Conservation (phyloP, 1,140 invertebrate species). For the Hylaeus anthracinus region DNA sequence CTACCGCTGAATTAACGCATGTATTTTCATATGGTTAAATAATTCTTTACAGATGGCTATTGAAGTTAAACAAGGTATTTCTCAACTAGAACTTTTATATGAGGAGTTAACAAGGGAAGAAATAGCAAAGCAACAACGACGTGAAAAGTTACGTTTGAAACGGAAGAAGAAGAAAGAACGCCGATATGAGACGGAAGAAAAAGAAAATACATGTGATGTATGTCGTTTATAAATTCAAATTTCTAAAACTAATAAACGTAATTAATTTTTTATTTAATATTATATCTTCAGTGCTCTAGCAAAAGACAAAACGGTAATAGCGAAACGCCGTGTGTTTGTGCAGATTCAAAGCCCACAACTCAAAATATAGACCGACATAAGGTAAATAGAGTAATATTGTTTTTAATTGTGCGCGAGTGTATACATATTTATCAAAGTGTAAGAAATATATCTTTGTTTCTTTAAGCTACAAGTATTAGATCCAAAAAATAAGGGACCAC, state of each 20-base stretch:
- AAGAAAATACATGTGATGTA: constrained; percentile 81
- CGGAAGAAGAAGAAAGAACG: constrained; percentile 90
- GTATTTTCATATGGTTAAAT: constrained; percentile 8
- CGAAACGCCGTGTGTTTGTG: constrained; percentile 61
- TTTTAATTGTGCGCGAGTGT: neutral
- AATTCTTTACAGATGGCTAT: constrained; percentile 85
- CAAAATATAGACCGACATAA: constrained; percentile 75
- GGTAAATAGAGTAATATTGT: constrained; percentile 58
- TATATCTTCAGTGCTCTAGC: constrained; percentile 61
- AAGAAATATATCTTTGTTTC: neutral
- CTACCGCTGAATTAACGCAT: neutral
- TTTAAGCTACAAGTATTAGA: constrained; percentile 76
- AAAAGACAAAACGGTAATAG: constrained; percentile 50
- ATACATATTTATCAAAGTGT: neutral
- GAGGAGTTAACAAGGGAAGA: constrained; percentile 92
- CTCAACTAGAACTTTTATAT: constrained; percentile 91
- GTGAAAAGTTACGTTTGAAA: constrained; percentile 93
- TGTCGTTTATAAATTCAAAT: constrained; percentile 25
- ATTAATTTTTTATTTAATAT: constrained; percentile 24
- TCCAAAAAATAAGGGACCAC: constrained; percentile 76
- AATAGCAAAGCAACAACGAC: constrained; percentile 89
- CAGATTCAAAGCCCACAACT: constrained; percentile 67
- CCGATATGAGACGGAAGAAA: constrained; percentile 80
- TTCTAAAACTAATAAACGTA: neutral
- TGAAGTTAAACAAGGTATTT: constrained; percentile 93